phyloP scores from a whole-genome alignment of 2,113 vertebrate species.

The Typhlomys cinereus region DNA sequence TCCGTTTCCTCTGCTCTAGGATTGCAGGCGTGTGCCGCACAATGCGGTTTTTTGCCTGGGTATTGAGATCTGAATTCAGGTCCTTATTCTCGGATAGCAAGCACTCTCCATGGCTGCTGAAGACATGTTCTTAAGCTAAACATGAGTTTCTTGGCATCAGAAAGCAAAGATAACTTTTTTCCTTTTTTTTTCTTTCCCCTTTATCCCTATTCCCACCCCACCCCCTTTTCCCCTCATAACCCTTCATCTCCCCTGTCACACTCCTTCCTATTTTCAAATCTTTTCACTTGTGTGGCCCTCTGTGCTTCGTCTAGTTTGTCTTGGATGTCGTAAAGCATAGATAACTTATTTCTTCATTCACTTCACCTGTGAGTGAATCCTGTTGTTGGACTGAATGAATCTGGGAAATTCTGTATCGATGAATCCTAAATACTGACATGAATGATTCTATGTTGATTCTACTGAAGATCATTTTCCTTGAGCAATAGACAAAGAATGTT shows the following conservation, averaged over 20 bases:
- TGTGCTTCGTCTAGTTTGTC: too few relatives aligned
- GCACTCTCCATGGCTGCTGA: neutral
- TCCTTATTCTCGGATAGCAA: neutral
- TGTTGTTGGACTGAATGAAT: neutral
- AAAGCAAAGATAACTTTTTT: neutral
- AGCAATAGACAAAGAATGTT: neutral
- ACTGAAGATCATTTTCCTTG: neutral
- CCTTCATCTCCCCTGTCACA: too few relatives aligned
- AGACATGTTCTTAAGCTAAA: neutral
- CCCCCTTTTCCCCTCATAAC: too few relatives aligned
- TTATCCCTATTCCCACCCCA: too few relatives aligned
- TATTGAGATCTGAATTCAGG: neutral
- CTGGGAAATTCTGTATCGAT: neutral
- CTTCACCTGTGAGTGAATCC: neutral
- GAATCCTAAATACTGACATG: neutral
- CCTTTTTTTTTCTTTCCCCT: neutral
- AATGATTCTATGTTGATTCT: neutral
- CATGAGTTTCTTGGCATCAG: constrained; percentile 14
- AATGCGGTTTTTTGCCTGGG: neutral
- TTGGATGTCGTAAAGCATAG: too few relatives aligned
- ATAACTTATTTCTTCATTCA: neutral
- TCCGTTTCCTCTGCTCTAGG: neutral
- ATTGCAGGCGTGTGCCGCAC: neutral
- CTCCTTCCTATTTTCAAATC: too few relatives aligned
- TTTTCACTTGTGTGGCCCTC: too few relatives aligned